A percentile compares a stretch with the other conserved stretches of the same genome.
Conservation (phyloP, 1,140 invertebrate species). For the Drosophila jambulina region DNA sequence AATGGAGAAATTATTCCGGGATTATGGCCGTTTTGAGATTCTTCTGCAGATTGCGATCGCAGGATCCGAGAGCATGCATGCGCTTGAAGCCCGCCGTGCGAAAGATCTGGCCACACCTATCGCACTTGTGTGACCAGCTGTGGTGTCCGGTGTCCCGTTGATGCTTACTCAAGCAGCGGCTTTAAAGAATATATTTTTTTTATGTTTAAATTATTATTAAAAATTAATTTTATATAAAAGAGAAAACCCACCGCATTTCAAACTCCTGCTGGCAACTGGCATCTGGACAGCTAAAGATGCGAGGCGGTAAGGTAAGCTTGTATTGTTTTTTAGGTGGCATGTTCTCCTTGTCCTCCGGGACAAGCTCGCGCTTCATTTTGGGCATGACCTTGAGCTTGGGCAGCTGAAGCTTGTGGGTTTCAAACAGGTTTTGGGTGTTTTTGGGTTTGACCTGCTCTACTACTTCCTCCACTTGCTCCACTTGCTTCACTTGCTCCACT, state of each 20-base stretch:
- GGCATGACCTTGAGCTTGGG: too few species aligned
- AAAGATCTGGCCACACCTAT: slow-evolving; percentile 36
- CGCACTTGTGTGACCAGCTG: slow-evolving; percentile 36
- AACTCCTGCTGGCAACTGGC: slow-evolving; percentile 5
- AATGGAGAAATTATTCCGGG: background rate
- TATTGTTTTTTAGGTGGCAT: background rate
- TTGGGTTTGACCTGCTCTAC: background rate
- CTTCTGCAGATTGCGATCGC: slow-evolving; percentile 20
- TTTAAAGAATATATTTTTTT: background rate
- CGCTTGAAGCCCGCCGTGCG: slow-evolving; percentile 31
- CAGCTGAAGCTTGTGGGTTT: background rate
- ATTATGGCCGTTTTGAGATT: background rate
- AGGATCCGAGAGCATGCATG: slow-evolving; percentile 35
- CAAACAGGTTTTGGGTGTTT: background rate
- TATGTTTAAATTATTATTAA: background rate
- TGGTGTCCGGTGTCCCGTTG: slow-evolving; percentile 30
- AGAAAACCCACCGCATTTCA: slow-evolving; percentile 10
- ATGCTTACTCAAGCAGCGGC: slow-evolving; percentile 15
- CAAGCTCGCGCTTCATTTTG: background rate
- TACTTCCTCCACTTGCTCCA: too few species aligned
- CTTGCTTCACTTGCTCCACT: too few species aligned
- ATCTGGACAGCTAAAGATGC: slow-evolving; percentile 8
- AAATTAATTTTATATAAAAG: too few species aligned
- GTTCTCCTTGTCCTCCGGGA: background rate
- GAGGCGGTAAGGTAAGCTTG: background rate